Evolutionary conservation across 2,888 invertebrate genomes (phyloP), one percentile per base, ranked within the genome.

Genomic region (Temnothorax rugatulus): DNA sequence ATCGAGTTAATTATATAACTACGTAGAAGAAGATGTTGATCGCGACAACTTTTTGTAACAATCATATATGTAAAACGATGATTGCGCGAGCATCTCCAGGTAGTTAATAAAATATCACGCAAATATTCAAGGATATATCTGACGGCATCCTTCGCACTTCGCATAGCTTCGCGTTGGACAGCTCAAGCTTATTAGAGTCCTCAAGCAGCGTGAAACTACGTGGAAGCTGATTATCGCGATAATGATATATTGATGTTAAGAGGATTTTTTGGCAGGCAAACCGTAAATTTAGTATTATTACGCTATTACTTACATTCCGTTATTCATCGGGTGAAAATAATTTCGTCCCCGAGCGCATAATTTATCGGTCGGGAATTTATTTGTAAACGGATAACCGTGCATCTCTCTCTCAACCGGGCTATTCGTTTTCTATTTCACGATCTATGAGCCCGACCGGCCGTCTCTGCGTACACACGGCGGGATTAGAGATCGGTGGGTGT

Each of bases 401-500:
- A 85, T 83, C 73, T 68, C 5, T 34, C 57, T 57, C 25, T 44
- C 57, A 41, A 50, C 11, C 50, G 21, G 18, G 44, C 47, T 68
- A 66, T 75, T 76, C 82, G 84, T 88, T 89, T 89, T 90, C 88
- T 83, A 87, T 82, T 88, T 59, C 71, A 61, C 74, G 77, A 87
- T 87, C 59, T 71, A 81, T 59, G 87, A 73, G 86, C 86, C 44
- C 83, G 18, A 52, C 18, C 21, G 44, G 41, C 63, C 84, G 64
- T 34, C 77, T 79, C 73, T 83, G 83, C 84, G 69, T 84, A 85
- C 59, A 83, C 57, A 89, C 59, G 63, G 66, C 79, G 82, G 91
- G 91, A 92, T 92, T 92, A 92, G 90, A 93, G 92, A 93, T 93
- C 93, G 92, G 93, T 93, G 93, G 92, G 94, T 93, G 94, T 93